These are phyloP conservation scores for Neoarius graeffei DNA, from an alignment of 2,113 vertebrate genomes.

Conservation along the genomic window DNA sequence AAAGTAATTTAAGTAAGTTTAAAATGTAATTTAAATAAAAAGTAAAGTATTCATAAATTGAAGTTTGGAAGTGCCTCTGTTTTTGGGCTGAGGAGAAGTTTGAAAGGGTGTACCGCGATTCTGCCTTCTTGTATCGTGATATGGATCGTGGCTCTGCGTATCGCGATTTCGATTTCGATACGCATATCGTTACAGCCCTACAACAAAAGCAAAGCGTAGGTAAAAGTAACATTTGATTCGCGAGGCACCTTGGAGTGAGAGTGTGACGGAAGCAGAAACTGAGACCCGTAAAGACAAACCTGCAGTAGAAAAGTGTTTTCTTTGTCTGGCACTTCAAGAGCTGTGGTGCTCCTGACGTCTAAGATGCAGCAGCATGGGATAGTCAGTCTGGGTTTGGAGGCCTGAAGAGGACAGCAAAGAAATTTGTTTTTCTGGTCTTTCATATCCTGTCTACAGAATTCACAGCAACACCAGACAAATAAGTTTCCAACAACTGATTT, in stretches of 20 bases:
- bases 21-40: no score
- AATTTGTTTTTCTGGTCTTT: not conserved
- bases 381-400: conserved; percentile 83
- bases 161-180: no score
- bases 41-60: no score
- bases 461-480: not conserved
- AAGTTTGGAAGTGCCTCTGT: no score
- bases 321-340: conserved; percentile 88
- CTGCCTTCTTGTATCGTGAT: no score
- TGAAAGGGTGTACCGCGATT: no score
- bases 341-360: conserved; percentile 85
- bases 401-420: conserved; percentile 61
- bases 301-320: conserved; percentile 91
- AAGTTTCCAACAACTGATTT: not conserved
- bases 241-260: not conserved
- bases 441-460: not conserved
- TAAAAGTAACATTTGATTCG: no score
- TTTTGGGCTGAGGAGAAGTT: no score
- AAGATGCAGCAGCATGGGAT: conserved; percentile 81
- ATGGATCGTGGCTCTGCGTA: no score
- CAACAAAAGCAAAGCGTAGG: not conserved
- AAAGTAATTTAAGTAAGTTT: no score
- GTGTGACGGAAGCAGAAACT: not conserved
- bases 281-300: conserved; percentile 64
- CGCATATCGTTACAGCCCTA: no score